Conservation (phyloP, 1,140 invertebrate genomes). For the Caenorhabditis briggsae region DNA sequence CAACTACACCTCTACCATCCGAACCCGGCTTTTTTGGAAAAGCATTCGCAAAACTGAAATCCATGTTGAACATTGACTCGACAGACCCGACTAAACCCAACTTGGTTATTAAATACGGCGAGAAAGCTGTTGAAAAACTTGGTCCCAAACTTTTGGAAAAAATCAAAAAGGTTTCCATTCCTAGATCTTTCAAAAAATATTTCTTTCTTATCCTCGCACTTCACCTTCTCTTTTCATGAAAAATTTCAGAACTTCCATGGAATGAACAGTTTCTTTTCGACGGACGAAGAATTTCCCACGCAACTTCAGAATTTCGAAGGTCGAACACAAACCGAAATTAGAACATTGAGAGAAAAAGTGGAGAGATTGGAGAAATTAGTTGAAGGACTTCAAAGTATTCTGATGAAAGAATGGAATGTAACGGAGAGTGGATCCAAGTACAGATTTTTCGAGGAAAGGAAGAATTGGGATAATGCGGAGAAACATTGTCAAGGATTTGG, state of each 20-base stretch:
- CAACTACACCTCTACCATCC: background rate
- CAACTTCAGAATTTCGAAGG: conserved; percentile 48
- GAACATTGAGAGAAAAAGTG: conserved; percentile 37
- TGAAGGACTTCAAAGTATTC: conserved; percentile 26
- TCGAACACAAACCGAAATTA: conserved; percentile 38
- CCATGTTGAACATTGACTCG: conserved; percentile 21
- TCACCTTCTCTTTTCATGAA: background rate
- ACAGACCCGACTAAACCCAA: conserved; percentile 3
- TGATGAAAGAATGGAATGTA: conserved; percentile 56
- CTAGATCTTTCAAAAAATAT: background rate
- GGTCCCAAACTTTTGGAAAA: conserved; percentile 24
- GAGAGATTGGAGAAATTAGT: conserved; percentile 47
- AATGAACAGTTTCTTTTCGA: conserved; percentile 43
- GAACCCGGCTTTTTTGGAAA: conserved; percentile 4
- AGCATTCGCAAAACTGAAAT: conserved; percentile 10
- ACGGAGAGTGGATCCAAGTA: conserved; percentile 55
- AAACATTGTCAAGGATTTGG: conserved; percentile 47
- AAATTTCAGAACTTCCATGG: conserved; percentile 23
- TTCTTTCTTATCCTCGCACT: background rate
- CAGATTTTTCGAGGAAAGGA: conserved; percentile 47
- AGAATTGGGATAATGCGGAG: conserved; percentile 59
- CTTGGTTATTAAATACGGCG: conserved; percentile 14
- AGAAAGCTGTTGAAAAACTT: conserved; percentile 31
- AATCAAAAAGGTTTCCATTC: background rate
- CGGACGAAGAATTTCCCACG: conserved; percentile 33